Evolutionary conservation across 2,888 invertebrate genomes (phyloP), one percentile per base, ranked within the genome.

Genomic region (Pollenia angustigena): DNA sequence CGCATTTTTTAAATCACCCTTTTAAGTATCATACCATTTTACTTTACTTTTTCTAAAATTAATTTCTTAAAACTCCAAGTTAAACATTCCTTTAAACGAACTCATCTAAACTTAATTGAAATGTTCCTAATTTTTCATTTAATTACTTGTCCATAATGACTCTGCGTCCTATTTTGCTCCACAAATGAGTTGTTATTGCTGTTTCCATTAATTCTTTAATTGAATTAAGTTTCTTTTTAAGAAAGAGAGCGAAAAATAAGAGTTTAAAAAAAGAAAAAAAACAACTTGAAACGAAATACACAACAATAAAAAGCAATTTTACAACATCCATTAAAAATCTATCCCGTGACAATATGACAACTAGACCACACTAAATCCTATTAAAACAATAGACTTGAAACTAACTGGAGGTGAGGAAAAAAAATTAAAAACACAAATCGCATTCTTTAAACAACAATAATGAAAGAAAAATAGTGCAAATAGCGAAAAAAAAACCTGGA

Each of bases 301-400:
- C 4, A 68, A 75, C 46, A 54, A 12, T 10, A 18, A 32, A 32
- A 32, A 32, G 32, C 32, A 32, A 50, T 58, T 60, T 60, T 69
- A 50, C 68, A 79, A 82, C 54, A 62, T 75, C 71, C 66, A 85
- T 76, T 76, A 85, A 62, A 18, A 66, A 71, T 56, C 64, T 42
- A 58, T 81, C 85, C 81, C 81, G 66, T 75, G 81, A 78, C 81
- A 81, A 78, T 75, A 52, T 82, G 66, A 80, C 69, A 86, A 86
- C 56, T 86, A 83, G 86, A 80, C 79, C 83, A 79, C 82, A 83
- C 62, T 58, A 80, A 86, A 83, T 83, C 69, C 68, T 80, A 86
- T 80, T 83, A 75, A 79, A 58, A 68, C 32, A 78, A 74, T 50
- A 52, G 44, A 4, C 48, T 50, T 23, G 11, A 58, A 2, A 48